Evolutionary conservation across 1,140 invertebrate species (phyloP), one percentile per base, ranked within the genome.

Genomic region (Rhopalosiphum maidis): DNA sequence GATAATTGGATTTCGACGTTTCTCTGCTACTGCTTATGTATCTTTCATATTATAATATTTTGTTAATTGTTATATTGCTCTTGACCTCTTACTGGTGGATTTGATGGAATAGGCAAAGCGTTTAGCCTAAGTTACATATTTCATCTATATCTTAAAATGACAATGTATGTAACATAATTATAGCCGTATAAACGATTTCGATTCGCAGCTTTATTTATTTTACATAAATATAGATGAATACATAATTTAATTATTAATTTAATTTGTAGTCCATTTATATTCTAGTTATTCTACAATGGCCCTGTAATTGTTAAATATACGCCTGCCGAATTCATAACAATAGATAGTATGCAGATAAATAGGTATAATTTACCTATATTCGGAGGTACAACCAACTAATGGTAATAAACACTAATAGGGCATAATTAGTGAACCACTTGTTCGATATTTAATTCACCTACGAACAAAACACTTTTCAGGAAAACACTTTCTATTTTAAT

Each of bases 401-500:
- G n/a, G 30, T n/a, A 77, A 77, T 21, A 77, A 18, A 77, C 18
- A 77, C 60, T n/a, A 77, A 68, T 68, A 77, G 30, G 11, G 1
- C 9, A 86, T 86, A 86, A 86, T 86, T 86, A 86, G 83, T 86
- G 9, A 43, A 43, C 37, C 9, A n/a, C 30, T 68, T 68, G 60
- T 68, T 68, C 30, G 3, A n/a, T 68, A 68, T 25, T 30, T 60
- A n/a, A 77, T 77, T 77, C 60, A n/a, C 15, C 30, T 68, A 68
- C 60, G 18, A 77, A 77, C 60, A 77, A 5, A n/a, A 77, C 60
- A n/a, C 30, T 43, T 86, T 43, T 86, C 9, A 30, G 23, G 23
- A 43, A 86, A 41, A 86, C 83, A 86, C 83, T 86, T 86, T 86
- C 83, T 86, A 86, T 43, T 86, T 43, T 86, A 86, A 86, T 86